phyloP scores from a whole-genome alignment of 2,797 vertebrate genomes.

The Orestias chungarensis region DNA sequence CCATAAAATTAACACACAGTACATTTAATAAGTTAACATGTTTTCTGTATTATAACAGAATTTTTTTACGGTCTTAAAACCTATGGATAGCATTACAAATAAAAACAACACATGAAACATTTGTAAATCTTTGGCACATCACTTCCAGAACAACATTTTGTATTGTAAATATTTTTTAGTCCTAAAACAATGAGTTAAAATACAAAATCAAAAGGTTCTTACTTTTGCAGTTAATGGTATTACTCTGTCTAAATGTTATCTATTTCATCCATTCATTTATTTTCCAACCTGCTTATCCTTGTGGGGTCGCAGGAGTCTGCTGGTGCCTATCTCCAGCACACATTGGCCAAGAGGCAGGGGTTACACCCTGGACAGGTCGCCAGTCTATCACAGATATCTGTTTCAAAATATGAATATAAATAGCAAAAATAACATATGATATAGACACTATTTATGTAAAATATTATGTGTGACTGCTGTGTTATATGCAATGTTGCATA shows the following conservation, averaged over 20 bases:
- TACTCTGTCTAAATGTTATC: neutral
- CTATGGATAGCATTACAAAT: neutral
- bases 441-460: conserved; percentile 4
- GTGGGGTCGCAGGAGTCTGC: too few species aligned
- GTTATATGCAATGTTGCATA: conserved; percentile 32
- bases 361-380: too few species aligned
- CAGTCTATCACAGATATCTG: too few species aligned
- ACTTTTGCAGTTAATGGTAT: neutral
- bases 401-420: conserved; percentile 4
- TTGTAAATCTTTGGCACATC: conserved; percentile 14
- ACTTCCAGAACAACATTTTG: neutral
- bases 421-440: neutral
- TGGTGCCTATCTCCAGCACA: too few species aligned
- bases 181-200: conserved; percentile 1
- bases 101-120: neutral
- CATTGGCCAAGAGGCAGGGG: too few species aligned
- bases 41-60: conserved; percentile 17
- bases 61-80: conserved; percentile 10
- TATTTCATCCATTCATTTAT: too few species aligned
- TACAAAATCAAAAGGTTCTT: neutral
- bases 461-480: neutral
- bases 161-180: neutral
- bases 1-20: conserved; percentile 9
- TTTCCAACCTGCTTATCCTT: too few species aligned
- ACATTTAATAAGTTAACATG: conserved; percentile 7